Evolutionary conservation across 2,797 vertebrate species (phyloP).

Genomic region (Neopelma chrysocephalum): DNA sequence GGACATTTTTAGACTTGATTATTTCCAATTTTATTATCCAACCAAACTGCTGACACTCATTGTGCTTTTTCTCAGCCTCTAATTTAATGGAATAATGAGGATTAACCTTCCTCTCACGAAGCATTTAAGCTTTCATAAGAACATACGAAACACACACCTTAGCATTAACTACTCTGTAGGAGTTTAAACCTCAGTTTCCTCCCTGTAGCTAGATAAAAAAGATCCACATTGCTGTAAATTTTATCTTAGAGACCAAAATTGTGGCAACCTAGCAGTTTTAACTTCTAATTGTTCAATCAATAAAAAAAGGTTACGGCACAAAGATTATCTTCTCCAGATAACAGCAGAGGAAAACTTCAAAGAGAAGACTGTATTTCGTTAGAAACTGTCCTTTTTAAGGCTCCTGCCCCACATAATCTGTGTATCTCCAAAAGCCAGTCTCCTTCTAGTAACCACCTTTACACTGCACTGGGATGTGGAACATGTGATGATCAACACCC

Average conservation of each 20-base stretch:
- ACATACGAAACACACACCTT: neutral
- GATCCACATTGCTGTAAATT: neutral
- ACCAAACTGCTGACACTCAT: neutral
- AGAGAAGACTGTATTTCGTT: neutral
- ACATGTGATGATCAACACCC: fast-evolving
- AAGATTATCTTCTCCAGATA: neutral
- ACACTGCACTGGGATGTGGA: neutral
- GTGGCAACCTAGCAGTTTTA: neutral
- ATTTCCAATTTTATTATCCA: neutral
- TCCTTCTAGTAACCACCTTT: neutral
- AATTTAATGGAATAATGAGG: neutral
- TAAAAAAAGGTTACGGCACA: neutral
- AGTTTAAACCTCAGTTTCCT: neutral
- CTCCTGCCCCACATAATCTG: neutral
- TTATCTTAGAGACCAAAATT: neutral
- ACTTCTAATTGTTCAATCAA: neutral
- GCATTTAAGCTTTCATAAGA: neutral
- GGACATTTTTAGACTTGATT: neutral
- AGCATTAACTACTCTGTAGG: neutral
- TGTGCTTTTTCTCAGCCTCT: neutral
- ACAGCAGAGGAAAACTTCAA: neutral
- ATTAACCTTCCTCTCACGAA: neutral
- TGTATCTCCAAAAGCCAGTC: neutral
- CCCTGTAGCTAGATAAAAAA: neutral
- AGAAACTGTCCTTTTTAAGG: neutral